phyloP scores from a whole-genome alignment of 2,113 vertebrate genomes.

The Leptosomus discolor region DNA sequence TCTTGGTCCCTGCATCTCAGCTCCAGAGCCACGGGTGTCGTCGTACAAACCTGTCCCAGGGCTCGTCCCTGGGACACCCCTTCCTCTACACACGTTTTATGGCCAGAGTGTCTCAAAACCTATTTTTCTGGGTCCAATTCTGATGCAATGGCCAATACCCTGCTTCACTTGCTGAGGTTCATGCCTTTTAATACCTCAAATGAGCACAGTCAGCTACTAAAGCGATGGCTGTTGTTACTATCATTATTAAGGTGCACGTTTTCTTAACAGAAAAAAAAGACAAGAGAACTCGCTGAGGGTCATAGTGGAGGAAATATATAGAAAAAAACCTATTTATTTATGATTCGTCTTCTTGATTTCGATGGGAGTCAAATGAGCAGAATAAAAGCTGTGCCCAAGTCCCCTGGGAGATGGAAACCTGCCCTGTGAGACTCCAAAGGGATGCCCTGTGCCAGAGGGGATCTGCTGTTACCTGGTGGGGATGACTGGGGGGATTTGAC shows the following conservation, averaged over 20 bases:
- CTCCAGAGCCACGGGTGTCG: background rate
- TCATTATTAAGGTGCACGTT: background rate
- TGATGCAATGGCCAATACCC: background rate
- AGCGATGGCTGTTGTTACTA: background rate
- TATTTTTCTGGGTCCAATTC: background rate
- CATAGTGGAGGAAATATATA: background rate
- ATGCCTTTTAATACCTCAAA: background rate
- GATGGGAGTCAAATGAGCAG: background rate
- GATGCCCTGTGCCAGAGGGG: background rate
- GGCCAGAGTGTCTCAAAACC: background rate
- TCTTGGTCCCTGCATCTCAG: background rate
- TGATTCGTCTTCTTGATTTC: background rate
- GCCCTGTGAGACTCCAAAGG: background rate
- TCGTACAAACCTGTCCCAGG: background rate
- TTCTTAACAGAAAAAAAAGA: background rate
- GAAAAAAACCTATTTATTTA: background rate
- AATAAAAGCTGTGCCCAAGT: background rate
- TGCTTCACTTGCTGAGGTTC: background rate
- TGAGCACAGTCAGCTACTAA: background rate
- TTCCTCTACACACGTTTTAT: background rate
- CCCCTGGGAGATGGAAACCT: background rate
- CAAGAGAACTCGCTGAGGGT: background rate
- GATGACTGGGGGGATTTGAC: no score
- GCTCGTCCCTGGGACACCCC: fast-evolving
- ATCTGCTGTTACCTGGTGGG: background rate